Percentiles rank a stretch among this genome's conserved stretches.
These are phyloP conservation scores for Ips nitidus DNA, from an alignment of 1,140 invertebrate genomes.

Conservation along the genomic window DNA sequence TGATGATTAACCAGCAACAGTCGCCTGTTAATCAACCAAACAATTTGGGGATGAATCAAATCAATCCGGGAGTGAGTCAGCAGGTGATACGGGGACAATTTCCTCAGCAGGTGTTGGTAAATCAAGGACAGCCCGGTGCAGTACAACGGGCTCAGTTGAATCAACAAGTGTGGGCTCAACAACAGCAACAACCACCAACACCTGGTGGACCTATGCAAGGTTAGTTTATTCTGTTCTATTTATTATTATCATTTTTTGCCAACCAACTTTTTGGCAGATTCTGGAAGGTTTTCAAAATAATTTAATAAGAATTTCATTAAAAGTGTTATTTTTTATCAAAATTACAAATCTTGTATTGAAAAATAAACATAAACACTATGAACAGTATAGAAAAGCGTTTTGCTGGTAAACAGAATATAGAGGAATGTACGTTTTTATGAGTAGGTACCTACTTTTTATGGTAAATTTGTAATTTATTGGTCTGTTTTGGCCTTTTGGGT, in stretches of 20 bases:
- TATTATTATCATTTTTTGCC: no score
- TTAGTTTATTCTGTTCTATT: slow-evolving; percentile 2
- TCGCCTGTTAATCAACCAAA: slow-evolving; percentile 35
- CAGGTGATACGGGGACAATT: slow-evolving; percentile 40
- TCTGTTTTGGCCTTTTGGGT: no score
- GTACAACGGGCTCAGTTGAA: slow-evolving; percentile 42
- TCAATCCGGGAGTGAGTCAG: slow-evolving; percentile 26
- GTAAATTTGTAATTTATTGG: no score
- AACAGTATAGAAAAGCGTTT: no score
- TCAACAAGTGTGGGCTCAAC: slow-evolving; percentile 44
- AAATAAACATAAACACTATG: no score
- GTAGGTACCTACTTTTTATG: no score
- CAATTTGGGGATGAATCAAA: slow-evolving; percentile 23
- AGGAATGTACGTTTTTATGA: no score
- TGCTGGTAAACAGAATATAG: no score
- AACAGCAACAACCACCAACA: slow-evolving; percentile 47
- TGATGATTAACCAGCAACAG: slow-evolving; percentile 34
- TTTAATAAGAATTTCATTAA: not conserved
- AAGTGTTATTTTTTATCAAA: no score
- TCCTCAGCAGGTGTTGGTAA: slow-evolving; percentile 44
- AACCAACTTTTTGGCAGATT: no score
- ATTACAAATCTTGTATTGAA: no score
- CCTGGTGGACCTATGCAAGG: slow-evolving; percentile 24
- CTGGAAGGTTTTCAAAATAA: not conserved
- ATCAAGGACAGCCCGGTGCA: slow-evolving; percentile 46